Evolutionary conservation across 2,113 vertebrate species (phyloP), one percentile per base, ranked within the genome.

Genomic region (Corythaeola cristata): DNA sequence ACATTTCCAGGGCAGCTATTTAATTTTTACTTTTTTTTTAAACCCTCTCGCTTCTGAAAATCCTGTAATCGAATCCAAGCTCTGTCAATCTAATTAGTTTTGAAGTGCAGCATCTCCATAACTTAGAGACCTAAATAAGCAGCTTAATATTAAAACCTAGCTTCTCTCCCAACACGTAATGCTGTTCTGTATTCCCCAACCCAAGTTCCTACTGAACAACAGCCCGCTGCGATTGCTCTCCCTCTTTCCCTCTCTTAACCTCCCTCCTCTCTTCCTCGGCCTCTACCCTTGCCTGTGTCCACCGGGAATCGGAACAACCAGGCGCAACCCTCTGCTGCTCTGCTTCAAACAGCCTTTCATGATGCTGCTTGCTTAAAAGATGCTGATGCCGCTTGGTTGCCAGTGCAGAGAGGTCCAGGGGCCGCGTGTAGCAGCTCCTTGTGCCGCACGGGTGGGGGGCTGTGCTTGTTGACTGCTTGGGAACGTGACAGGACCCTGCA

Each of bases 21-120:
- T 95, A 53, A 59, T 69, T 88, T 71, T 49, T 15, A 10, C 18
- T 81, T 92, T 93, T 91, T 88, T 85, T 90, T 86, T 20, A 97
- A 97, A 89, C 71, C 33, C 63, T 92, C 74, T 95, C 94, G 56
- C 92, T 95, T 97, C 80, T 96, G 79, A 83, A 96, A 97, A 96
- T 94, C 89, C 93, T 95, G 79, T 96, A 89, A 93, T 95, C 79
- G 3, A 96, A 96, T 93, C 95, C 88, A 94, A 91, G 94, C 89
- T 89, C 90, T 96, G 91, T 96, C 96, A 97, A 81, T 97, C 93
- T 97, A 96, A 97, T 97, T 97, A 96, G 96, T 97, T 97, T 95
- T 96, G 92, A 97, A 97, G 90, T 68, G 39, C 56, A 88, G 74
- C 91, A 92, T 96, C 95, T 96, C 85, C 67, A 41, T 91, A 96